These are phyloP conservation scores for Agelastica alni DNA, from an alignment of 2,888 invertebrate genomes.

Conservation along the genomic window DNA sequence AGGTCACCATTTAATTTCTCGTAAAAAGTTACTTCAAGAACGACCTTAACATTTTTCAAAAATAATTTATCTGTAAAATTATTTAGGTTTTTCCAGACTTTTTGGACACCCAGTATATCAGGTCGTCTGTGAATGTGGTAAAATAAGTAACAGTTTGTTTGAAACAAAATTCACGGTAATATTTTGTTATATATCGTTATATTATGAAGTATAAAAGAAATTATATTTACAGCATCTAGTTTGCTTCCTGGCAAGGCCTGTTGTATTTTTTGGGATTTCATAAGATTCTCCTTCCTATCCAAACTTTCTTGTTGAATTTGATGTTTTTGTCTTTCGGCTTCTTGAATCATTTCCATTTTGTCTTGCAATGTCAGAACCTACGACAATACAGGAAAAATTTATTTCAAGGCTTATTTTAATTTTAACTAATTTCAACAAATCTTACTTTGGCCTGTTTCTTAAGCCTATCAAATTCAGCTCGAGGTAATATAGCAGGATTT, in stretches of 20 bases:
- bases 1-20: no score
- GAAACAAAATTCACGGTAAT: no score
- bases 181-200: neutral
- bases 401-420: no score
- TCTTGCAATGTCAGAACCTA: conserved; percentile 58
- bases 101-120: no score
- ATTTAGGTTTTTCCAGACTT: no score
- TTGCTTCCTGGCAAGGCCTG: conserved; percentile 43
- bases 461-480: conserved; percentile 64
- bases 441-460: conserved; percentile 63
- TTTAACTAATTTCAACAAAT: no score
- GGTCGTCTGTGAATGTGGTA: no score
- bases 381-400: no score
- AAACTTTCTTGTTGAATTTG: conserved; percentile 64
- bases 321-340: conserved; percentile 55
- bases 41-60: no score
- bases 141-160: no score
- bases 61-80: no score
- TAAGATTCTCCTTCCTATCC: conserved; percentile 56
- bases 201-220: neutral
- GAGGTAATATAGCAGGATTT: conserved; percentile 65
- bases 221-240: conserved; percentile 34
- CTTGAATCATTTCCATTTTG: conserved; percentile 54
- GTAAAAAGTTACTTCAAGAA: no score
- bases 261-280: conserved; percentile 43